These are phyloP conservation scores for Anastrepha ludens DNA, from an alignment of 1,140 invertebrate genomes.

Conservation along the genomic window DNA sequence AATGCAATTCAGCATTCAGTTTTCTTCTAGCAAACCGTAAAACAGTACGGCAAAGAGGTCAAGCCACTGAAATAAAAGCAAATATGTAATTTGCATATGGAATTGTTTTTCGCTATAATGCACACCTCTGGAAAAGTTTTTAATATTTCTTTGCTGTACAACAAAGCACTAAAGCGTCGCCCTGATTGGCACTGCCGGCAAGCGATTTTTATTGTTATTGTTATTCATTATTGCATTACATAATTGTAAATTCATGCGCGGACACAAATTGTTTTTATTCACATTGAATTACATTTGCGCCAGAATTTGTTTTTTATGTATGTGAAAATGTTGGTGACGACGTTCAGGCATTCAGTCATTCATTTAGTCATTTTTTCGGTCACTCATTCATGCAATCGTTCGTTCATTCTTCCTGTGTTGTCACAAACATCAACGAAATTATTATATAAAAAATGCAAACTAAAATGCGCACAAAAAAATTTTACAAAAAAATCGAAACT, in stretches of 20 bases:
- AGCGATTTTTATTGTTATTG: slow-evolving; percentile 42
- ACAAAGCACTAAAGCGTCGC: slow-evolving; percentile 14
- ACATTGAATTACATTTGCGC: slow-evolving; percentile 13
- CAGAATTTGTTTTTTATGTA: background rate
- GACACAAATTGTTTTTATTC: background rate
- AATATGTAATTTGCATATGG: slow-evolving; percentile 16
- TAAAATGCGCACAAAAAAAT: slow-evolving; percentile 21
- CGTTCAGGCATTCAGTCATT: background rate
- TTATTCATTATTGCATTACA: slow-evolving; percentile 46
- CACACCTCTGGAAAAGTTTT: background rate
- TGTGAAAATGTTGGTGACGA: background rate
- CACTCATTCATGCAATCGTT: background rate
- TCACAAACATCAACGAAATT: slow-evolving; percentile 35
- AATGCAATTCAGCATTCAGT: background rate
- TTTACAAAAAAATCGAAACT: background rate
- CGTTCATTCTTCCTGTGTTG: slow-evolving; percentile 46
- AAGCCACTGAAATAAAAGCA: background rate
- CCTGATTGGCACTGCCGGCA: slow-evolving; percentile 31
- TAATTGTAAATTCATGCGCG: slow-evolving; percentile 46
- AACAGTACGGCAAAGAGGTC: background rate
- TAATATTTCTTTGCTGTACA: background rate
- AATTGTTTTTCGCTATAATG: slow-evolving; percentile 2
- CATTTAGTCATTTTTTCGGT: no score
- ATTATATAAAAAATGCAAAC: background rate
- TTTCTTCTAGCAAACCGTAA: background rate